Evolutionary conservation across 2,888 invertebrate species (phyloP).

Genomic region (Chrysolina haemoptera): DNA sequence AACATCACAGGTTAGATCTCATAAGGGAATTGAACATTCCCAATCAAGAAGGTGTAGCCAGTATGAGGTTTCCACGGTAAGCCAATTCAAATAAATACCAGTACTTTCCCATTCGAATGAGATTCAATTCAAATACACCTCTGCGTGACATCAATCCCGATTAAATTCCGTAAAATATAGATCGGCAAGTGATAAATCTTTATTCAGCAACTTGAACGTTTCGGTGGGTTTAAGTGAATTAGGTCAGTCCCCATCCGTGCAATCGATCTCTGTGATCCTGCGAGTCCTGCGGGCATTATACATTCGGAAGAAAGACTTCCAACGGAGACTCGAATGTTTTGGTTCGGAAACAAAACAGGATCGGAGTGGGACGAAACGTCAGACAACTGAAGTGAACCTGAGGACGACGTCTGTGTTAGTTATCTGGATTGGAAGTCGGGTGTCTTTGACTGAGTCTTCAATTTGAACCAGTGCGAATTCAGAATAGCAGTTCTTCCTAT

Average conservation of each 20-base stretch:
- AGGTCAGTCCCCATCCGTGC: constrained; percentile 47
- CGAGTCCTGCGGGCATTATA: constrained; percentile 41
- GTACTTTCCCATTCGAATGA: not conserved
- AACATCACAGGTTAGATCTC: too few relatives aligned
- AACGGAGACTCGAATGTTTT: constrained; percentile 40
- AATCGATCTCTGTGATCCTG: constrained; percentile 44
- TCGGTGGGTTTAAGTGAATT: constrained; percentile 45
- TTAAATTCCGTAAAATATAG: constrained; percentile 32
- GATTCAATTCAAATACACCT: constrained; percentile 35
- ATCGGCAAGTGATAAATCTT: constrained; percentile 45
- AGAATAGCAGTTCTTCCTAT: not conserved
- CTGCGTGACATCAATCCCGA: constrained; percentile 32
- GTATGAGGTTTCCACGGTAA: not conserved
- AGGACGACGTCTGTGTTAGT: constrained; percentile 6
- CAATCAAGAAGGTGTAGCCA: not conserved
- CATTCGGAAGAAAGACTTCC: constrained; percentile 39
- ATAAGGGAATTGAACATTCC: too few relatives aligned
- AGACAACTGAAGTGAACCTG: not conserved
- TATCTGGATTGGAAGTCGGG: not conserved
- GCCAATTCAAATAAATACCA: not conserved
- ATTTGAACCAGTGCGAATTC: not conserved
- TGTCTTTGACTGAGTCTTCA: not conserved
- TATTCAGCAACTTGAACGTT: constrained; percentile 47
- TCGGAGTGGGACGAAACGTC: constrained; percentile 34
- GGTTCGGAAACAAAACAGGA: constrained; percentile 35